These are phyloP conservation scores for Triplophysa rosa DNA, from an alignment of 2,113 vertebrate species.

Conservation along the genomic window DNA sequence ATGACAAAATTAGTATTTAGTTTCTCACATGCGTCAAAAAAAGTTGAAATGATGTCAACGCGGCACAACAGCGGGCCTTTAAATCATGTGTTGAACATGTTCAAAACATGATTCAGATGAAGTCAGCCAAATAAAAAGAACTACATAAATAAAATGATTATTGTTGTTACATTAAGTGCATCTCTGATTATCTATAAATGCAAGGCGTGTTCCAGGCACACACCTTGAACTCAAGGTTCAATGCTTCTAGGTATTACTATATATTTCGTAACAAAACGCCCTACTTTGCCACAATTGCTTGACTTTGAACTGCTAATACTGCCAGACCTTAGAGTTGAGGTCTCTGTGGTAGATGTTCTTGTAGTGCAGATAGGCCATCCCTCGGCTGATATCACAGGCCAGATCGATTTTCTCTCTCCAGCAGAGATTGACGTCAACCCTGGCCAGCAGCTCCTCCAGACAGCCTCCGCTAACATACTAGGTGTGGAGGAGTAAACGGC, in stretches of 20 bases:
- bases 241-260: neutral
- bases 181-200: constrained; percentile 14
- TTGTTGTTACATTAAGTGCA: neutral
- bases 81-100: neutral
- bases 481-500: constrained; percentile 17
- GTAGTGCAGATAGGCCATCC: constrained; percentile 77
- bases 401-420: constrained; percentile 78
- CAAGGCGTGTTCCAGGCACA: constrained; percentile 10
- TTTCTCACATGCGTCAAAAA: too few relatives aligned
- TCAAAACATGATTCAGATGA: neutral
- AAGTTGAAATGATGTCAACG: too few relatives aligned
- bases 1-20: too few relatives aligned
- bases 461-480: constrained; percentile 79
- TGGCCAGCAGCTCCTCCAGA: constrained; percentile 75
- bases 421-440: constrained; percentile 65
- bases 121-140: constrained; percentile 7
- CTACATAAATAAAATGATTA: neutral
- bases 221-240: neutral
- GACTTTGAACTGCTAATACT: constrained; percentile 3
- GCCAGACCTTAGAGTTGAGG: constrained; percentile 78
- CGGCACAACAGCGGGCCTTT: too few relatives aligned
- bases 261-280: neutral
- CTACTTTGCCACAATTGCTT: neutral
- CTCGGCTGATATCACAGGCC: constrained; percentile 75
- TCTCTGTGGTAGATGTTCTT: constrained; percentile 80